Base-by-base conservation (phyloP, 2,888 invertebrate genomes). In the Caradrina kadenii region DNA sequence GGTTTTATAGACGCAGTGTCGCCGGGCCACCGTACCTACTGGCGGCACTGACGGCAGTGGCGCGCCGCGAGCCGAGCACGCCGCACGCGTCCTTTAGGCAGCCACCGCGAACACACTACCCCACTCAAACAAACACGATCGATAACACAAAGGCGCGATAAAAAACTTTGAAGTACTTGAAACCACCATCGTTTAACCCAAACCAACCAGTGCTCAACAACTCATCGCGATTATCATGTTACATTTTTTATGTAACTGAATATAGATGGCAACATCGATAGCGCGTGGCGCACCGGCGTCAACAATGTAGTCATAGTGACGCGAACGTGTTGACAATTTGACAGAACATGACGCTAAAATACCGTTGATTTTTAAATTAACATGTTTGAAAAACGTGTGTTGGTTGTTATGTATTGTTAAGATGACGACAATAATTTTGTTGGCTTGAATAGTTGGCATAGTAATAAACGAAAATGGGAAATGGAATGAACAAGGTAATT, bases 401-500 rank as follows among this genome's bases (percentile, higher is more conserved):
- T 88, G 75, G 67, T 88, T 88, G 82, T 85, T 84, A 69, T 15
- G 50, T 90, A 83, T 86, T 88, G 81, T 82, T 88, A 82, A 79
- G 72, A 88, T 86, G 81, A 76, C 85, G 90, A 91, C 91, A 92
- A 92, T 93, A 93, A 90, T 89, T 87, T 82, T 82, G 73, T 86
- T 89, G 80, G 72, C 85, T 87, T 87, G 87, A 86, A 80, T 82
- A 76, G 81, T 85, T 86, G 82, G 80, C 79, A 83, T 80, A 76
- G 70, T 70, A 82, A 65, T 69, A 83, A 70, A 72, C 84, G 83
- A 92, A 89, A 83, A 93, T 98, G 98, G 98, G 98, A 95, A 98
- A 98, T 97, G 98, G 98, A 94, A 98, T 98, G 98, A 98, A 98
- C 95, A 98, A 98, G 98, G 98, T 98, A 94, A 96, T 93, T 88